Percentiles rank a stretch among this genome's conserved stretches.
Conservation (phyloP, 2,113 vertebrate species). For the Ciconia maguari region DNA sequence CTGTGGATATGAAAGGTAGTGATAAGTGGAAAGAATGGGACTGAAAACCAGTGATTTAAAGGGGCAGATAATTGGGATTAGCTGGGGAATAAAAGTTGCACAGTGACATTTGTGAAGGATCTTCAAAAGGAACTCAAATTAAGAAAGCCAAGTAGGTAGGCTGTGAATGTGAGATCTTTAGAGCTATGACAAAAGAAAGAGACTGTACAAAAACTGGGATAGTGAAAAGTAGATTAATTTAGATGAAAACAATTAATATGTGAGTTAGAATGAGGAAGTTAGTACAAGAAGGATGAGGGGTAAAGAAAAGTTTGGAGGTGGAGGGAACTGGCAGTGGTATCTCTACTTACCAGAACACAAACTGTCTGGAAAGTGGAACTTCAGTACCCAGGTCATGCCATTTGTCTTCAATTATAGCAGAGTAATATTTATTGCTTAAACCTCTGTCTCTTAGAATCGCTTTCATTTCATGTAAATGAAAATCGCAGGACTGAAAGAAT, state of each 20-base stretch:
- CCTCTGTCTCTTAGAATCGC: neutral
- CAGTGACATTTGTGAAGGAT: neutral
- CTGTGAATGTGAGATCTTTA: neutral
- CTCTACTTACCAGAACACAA: neutral
- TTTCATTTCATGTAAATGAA: neutral
- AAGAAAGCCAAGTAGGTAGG: neutral
- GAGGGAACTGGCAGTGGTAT: accelerated
- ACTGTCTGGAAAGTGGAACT: neutral
- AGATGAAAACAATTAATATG: neutral
- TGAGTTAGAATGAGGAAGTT: neutral
- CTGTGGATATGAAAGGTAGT: neutral
- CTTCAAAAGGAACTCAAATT: neutral
- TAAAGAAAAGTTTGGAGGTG: neutral
- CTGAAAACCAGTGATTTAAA: neutral
- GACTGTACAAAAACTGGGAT: neutral
- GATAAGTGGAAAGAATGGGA: neutral
- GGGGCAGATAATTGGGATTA: neutral
- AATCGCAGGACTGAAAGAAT: neutral
- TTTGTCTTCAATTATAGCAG: neutral
- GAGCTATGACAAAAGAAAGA: neutral
- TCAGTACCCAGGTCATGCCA: neutral
- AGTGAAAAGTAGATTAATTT: neutral
- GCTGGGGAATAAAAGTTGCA: neutral
- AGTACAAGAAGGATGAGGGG: neutral
- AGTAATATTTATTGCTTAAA: neutral